These are phyloP conservation scores for Rhabdomys dilectus DNA, from an alignment of 2,113 vertebrate species.

Conservation along the genomic window DNA sequence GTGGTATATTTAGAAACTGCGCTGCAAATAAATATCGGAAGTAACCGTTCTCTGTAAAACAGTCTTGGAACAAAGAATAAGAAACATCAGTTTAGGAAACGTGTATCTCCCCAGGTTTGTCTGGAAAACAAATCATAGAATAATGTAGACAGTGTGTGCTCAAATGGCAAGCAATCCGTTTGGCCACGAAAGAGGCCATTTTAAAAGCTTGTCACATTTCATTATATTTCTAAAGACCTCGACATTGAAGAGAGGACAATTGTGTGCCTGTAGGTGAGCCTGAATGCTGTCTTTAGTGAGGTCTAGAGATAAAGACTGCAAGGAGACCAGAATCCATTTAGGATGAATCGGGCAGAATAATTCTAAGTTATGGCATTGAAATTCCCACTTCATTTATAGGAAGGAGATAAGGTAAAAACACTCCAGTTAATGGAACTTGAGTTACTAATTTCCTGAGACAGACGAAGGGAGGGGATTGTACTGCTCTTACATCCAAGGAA, in stretches of 20 bases:
- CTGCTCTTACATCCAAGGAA: slow-evolving; percentile 34
- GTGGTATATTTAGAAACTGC: slow-evolving; percentile 23
- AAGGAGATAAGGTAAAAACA: slow-evolving; percentile 71
- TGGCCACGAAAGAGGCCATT: slow-evolving; percentile 43
- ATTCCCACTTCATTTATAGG: slow-evolving; percentile 74
- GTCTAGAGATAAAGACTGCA: slow-evolving; percentile 68
- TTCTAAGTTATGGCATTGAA: slow-evolving; percentile 73
- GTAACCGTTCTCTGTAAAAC: slow-evolving; percentile 5
- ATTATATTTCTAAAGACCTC: slow-evolving; percentile 60
- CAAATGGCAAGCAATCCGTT: slow-evolving; percentile 48
- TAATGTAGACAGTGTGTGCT: background rate
- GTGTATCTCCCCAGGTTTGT: background rate
- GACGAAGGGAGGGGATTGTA: slow-evolving; percentile 68
- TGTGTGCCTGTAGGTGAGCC: slow-evolving; percentile 51
- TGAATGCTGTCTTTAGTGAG: slow-evolving; percentile 69
- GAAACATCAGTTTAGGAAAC: slow-evolving; percentile 21
- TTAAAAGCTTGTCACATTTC: slow-evolving; percentile 68
- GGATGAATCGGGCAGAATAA: slow-evolving; percentile 62
- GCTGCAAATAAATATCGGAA: slow-evolving; percentile 17
- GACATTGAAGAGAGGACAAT: slow-evolving; percentile 54
- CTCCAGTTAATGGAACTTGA: slow-evolving; percentile 75
- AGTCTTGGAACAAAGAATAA: slow-evolving; percentile 37
- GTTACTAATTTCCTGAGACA: slow-evolving; percentile 73
- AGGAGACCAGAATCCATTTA: slow-evolving; percentile 59
- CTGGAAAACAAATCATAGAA: slow-evolving; percentile 49